phyloP scores from a whole-genome alignment of 2,113 vertebrate genomes.

The Mungos mungo region DNA sequence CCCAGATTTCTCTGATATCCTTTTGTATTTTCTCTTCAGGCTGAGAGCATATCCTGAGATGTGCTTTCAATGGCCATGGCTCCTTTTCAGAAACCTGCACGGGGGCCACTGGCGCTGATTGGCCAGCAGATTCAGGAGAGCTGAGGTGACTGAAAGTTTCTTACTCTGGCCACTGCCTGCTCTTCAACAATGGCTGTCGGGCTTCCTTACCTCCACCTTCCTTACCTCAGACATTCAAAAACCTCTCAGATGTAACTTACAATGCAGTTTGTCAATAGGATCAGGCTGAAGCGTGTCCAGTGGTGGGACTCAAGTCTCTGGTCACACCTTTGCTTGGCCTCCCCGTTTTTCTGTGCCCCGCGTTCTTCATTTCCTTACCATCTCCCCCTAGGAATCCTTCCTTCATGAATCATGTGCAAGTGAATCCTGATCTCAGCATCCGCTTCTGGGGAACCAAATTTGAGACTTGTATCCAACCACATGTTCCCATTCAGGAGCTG shows the following conservation, averaged over 20 bases:
- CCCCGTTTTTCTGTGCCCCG: neutral
- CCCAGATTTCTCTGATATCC: neutral
- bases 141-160: neutral
- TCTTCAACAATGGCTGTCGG: neutral
- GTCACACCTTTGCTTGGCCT: neutral
- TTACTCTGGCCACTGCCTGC: too few species aligned
- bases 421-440: neutral
- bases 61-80: neutral
- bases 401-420: neutral
- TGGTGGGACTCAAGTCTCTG: neutral
- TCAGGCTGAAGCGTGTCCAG: neutral
- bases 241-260: neutral
- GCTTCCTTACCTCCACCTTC: neutral
- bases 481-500: neutral
- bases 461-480: neutral
- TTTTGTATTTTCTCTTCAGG: neutral
- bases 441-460: neutral
- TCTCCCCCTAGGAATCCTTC: neutral
- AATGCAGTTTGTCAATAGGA: neutral
- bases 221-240: neutral
- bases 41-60: fast-evolving
- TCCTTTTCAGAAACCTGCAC: neutral
- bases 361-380: neutral
- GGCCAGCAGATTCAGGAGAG: neutral
- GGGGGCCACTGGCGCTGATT: neutral